Conservation (phyloP, 1,140 invertebrate genomes). For the Drosophila repleta region DNA sequence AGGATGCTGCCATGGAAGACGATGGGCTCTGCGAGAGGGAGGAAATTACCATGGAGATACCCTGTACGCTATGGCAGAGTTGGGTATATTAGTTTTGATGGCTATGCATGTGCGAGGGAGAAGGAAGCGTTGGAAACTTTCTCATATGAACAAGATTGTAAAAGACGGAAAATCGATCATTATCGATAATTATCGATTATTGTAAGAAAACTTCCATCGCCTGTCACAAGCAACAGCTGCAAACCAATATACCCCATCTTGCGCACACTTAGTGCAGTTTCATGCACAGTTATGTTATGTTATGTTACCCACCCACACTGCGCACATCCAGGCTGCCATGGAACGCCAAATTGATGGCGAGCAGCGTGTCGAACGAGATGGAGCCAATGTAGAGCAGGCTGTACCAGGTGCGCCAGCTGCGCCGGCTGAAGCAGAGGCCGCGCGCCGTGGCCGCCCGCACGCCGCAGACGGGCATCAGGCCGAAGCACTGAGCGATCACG, state of each 20-base stretch:
- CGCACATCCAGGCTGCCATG: constrained; percentile 61
- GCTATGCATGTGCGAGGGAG: too few species aligned
- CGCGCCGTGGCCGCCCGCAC: constrained; percentile 30
- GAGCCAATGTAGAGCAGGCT: constrained; percentile 42
- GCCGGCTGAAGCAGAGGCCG: constrained; percentile 59
- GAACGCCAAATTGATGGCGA: constrained; percentile 53
- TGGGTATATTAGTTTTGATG: not conserved
- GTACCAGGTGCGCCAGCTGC: constrained; percentile 64
- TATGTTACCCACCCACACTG: constrained; percentile 60
- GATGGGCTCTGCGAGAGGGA: constrained; percentile 56
- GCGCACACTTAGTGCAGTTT: not conserved
- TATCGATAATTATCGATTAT: too few species aligned
- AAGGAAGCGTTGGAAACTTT: too few species aligned
- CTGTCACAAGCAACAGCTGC: not conserved
- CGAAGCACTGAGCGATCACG: constrained; percentile 75
- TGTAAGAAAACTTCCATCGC: too few species aligned
- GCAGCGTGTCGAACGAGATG: constrained; percentile 46
- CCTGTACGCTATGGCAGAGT: not conserved
- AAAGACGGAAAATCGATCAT: too few species aligned
- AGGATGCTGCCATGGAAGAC: constrained; percentile 66
- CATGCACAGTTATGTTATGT: too few species aligned
- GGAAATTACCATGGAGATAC: not conserved
- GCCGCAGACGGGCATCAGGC: constrained; percentile 78
- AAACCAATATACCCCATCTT: not conserved
- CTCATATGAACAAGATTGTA: too few species aligned